phyloP scores from a whole-genome alignment of 2,797 vertebrate species.

The Anguilla marmorata region DNA sequence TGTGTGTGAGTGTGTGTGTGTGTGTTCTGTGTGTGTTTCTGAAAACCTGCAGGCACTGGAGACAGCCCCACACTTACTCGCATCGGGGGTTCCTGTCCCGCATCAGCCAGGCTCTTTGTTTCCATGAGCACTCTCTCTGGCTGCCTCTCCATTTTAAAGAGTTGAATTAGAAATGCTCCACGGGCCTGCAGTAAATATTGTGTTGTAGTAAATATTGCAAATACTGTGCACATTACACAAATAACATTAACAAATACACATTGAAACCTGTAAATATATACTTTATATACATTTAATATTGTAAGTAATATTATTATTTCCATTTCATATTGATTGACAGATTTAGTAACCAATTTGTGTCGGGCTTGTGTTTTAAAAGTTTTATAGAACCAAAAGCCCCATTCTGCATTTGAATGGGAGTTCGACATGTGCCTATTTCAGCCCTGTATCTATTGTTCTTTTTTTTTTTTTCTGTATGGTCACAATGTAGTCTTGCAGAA shows the following conservation, averaged over 20 bases:
- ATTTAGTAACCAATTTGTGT: not conserved
- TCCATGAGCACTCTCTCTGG: not conserved
- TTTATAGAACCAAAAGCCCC: not conserved
- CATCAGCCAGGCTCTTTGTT: not conserved
- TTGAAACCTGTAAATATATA: not conserved
- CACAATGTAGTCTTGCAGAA: not conserved
- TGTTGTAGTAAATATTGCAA: not conserved
- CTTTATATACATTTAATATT: not conserved
- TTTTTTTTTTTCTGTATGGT: not conserved
- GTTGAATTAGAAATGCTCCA: too few species aligned
- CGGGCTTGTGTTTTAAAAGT: not conserved
- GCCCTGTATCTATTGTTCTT: not conserved
- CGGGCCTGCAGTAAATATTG: too few species aligned
- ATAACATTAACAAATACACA: not conserved
- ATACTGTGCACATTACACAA: not conserved
- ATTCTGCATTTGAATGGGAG: not conserved
- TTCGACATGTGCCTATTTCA: not conserved
- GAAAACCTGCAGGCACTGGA: not conserved
- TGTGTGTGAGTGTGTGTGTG: constrained; percentile 29
- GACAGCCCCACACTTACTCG: too few species aligned
- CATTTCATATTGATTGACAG: not conserved
- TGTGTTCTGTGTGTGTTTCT: not conserved
- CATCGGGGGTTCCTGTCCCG: too few species aligned
- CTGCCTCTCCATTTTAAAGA: not conserved
- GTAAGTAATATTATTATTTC: not conserved